phyloP scores from a whole-genome alignment of 2,797 vertebrate genomes.

The Acrossocheilus fasciatus region DNA sequence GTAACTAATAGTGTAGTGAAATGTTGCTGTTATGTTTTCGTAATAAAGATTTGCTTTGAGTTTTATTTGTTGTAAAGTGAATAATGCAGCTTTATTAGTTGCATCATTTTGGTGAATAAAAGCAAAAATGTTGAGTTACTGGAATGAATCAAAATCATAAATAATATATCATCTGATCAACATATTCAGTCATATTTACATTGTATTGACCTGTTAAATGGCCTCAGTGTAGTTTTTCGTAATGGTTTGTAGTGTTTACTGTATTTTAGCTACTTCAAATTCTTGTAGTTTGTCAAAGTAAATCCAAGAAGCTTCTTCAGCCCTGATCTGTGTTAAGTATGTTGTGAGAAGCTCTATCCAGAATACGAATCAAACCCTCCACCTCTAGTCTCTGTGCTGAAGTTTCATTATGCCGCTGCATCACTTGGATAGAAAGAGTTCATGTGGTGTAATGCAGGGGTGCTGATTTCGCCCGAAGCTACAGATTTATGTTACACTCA shows the following conservation, averaged over 20 bases:
- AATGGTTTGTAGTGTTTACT: background rate
- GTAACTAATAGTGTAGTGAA: background rate
- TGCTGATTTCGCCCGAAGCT: slow-evolving; percentile 84
- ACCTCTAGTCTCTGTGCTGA: slow-evolving; percentile 62
- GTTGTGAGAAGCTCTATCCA: slow-evolving; percentile 1
- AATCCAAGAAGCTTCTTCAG: background rate
- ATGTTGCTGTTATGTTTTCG: background rate
- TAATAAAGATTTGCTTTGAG: background rate
- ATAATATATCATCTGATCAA: background rate
- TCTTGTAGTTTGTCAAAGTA: background rate
- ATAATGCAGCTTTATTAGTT: background rate
- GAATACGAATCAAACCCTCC: background rate
- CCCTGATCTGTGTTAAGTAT: background rate
- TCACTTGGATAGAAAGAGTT: slow-evolving; percentile 83
- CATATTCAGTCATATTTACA: background rate
- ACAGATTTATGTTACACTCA: slow-evolving; percentile 77
- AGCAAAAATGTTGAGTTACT: background rate
- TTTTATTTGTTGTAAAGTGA: background rate
- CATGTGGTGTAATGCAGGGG: slow-evolving; percentile 79
- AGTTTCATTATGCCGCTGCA: slow-evolving; percentile 84
- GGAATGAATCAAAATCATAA: background rate
- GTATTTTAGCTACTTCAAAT: background rate
- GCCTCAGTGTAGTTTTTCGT: background rate
- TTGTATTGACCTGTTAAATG: background rate
- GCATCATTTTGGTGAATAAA: background rate